A percentile compares a stretch with the other conserved stretches of the same genome.
These are phyloP conservation scores for Beris chalybata DNA, from an alignment of 2,888 invertebrate genomes.

Conservation along the genomic window DNA sequence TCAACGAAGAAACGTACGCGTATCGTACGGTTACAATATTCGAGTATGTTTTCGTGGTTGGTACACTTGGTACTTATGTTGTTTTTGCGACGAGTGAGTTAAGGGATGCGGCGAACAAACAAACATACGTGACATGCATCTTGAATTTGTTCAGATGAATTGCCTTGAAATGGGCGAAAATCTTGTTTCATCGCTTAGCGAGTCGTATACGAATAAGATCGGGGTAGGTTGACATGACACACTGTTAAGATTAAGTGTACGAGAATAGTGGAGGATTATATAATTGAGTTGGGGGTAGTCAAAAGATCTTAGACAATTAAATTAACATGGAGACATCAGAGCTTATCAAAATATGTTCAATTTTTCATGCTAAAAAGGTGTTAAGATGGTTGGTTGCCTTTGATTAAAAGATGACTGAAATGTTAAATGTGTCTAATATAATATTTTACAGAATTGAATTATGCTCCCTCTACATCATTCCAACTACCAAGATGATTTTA, in stretches of 20 bases:
- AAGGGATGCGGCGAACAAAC: not conserved
- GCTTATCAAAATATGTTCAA: not conserved
- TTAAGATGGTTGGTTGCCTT: no score
- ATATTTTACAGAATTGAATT: no score
- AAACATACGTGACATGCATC: constrained; percentile 18
- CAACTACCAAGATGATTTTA: not conserved
- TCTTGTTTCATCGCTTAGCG: constrained; percentile 9
- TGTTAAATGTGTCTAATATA: no score
- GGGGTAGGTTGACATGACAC: not conserved
- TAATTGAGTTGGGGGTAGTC: no score
- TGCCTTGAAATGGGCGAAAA: constrained; percentile 19
- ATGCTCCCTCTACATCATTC: not conserved
- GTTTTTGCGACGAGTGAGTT: no score
- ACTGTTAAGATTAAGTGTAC: not conserved
- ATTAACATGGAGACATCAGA: constrained; percentile 10
- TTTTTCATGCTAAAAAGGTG: no score
- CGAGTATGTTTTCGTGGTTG: no score
- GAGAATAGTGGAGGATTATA: no score
- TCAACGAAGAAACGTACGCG: no score
- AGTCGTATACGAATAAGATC: not conserved
- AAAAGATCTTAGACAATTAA: constrained; percentile 14
- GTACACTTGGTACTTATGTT: no score
- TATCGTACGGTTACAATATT: no score
- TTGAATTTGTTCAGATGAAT: constrained; percentile 18
- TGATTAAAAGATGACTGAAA: no score